These are phyloP conservation scores for Acanthurus tractus DNA, from an alignment of 2,797 vertebrate genomes.

Conservation along the genomic window DNA sequence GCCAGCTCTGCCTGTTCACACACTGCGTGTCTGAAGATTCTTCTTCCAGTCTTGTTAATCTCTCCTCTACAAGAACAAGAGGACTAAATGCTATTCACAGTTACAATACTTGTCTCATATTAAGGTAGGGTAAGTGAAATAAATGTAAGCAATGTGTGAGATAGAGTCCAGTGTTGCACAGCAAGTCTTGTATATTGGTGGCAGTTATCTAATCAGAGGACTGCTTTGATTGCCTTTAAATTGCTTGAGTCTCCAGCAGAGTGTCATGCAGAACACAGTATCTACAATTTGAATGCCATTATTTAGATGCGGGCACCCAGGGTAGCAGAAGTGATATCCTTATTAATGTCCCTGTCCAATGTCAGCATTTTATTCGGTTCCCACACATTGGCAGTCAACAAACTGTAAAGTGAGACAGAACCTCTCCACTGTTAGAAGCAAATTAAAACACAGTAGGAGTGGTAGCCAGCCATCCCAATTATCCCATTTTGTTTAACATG, in stretches of 20 bases:
- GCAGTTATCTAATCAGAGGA: slow-evolving; percentile 56
- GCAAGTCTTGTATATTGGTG: slow-evolving; percentile 28
- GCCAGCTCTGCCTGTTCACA: no score
- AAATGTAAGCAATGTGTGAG: slow-evolving; percentile 27
- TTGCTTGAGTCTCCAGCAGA: slow-evolving; percentile 60
- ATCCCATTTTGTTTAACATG: slow-evolving; percentile 53
- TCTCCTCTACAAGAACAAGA: slow-evolving; percentile 21
- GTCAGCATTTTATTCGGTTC: slow-evolving; percentile 59
- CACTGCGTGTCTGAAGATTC: no score
- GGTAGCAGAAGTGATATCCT: slow-evolving; percentile 56
- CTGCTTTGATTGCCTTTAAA: slow-evolving; percentile 56
- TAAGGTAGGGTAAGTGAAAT: slow-evolving; percentile 5
- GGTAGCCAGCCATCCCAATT: slow-evolving; percentile 61
- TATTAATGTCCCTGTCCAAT: slow-evolving; percentile 61
- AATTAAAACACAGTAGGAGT: slow-evolving; percentile 64
- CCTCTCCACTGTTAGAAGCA: slow-evolving; percentile 48
- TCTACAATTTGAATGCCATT: slow-evolving; percentile 65
- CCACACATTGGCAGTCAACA: slow-evolving; percentile 57
- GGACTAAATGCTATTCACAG: slow-evolving; percentile 19
- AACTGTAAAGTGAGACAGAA: slow-evolving; percentile 60
- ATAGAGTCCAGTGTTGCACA: slow-evolving; percentile 28
- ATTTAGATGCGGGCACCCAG: slow-evolving; percentile 49
- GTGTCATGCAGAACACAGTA: slow-evolving; percentile 54
- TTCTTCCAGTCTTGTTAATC: slow-evolving; percentile 31
- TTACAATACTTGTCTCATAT: slow-evolving; percentile 23